A percentile compares a stretch with the other conserved stretches of the same genome.
Conservation (phyloP, 2,888 invertebrate species). For the Endomychus coccineus region DNA sequence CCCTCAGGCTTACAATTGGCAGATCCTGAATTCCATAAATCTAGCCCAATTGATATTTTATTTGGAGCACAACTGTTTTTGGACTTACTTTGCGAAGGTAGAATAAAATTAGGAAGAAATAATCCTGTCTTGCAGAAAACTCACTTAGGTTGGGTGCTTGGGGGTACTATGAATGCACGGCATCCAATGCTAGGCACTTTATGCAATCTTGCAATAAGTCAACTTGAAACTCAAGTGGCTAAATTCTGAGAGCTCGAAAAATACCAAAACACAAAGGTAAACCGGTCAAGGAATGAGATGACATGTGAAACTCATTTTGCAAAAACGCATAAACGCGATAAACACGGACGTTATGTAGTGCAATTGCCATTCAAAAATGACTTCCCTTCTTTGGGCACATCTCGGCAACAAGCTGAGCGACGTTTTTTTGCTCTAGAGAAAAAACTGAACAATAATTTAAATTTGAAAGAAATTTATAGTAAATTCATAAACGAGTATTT, state of each 20-base stretch:
- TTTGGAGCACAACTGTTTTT: background rate
- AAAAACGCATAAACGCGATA: no score
- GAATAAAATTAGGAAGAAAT: background rate
- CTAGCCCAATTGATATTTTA: background rate
- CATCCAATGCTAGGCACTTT: no score
- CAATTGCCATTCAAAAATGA: no score
- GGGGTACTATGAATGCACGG: conserved; percentile 1
- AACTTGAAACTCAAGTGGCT: no score
- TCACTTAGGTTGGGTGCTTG: background rate
- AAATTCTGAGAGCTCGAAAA: no score
- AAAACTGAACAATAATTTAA: background rate
- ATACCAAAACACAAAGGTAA: no score
- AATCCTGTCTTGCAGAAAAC: background rate
- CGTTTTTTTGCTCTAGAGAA: no score
- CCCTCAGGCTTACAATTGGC: background rate
- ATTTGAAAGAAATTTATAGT: background rate
- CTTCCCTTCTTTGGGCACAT: no score
- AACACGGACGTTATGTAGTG: no score
- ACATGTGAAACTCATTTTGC: conserved; percentile 12
- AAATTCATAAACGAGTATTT: conserved; percentile 4
- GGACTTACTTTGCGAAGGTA: background rate
- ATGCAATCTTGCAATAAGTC: no score
- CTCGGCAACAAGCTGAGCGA: no score
- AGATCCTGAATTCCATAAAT: background rate
- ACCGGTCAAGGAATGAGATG: conserved; percentile 5